These are phyloP conservation scores for Schrankia costaestrigalis DNA, from an alignment of 2,888 invertebrate species.

Conservation along the genomic window DNA sequence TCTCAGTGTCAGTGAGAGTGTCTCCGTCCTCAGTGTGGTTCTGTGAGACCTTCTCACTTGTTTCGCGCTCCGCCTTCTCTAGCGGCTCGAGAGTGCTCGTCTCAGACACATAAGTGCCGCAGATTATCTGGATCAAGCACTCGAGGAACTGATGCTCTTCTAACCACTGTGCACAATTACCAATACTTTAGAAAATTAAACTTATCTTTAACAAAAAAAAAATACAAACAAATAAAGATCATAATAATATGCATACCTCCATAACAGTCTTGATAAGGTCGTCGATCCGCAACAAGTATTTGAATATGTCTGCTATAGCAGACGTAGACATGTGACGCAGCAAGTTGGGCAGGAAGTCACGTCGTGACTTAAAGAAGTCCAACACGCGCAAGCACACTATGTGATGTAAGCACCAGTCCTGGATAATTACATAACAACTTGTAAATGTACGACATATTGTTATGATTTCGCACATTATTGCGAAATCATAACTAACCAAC, in stretches of 20 bases:
- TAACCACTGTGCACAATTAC: too few species aligned
- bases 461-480: too few species aligned
- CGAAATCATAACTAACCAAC: too few species aligned
- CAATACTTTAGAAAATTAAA: not conserved
- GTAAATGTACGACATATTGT: too few species aligned
- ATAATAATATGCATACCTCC: constrained; percentile 48
- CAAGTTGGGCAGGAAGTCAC: constrained; percentile 92
- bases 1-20: too few species aligned
- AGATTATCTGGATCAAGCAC: constrained; percentile 84
- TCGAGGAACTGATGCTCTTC: constrained; percentile 93
- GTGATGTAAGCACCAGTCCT: constrained; percentile 96
- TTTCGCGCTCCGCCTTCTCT: constrained; percentile 43
- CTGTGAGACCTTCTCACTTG: constrained; percentile 41
- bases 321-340: constrained; percentile 95
- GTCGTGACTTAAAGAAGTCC: constrained; percentile 93
- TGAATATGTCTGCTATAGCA: constrained; percentile 95
- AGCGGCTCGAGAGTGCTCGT: constrained; percentile 23
- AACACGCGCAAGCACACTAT: constrained; percentile 94
- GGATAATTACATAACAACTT: too few species aligned
- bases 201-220: not conserved
- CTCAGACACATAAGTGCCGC: constrained; percentile 64
- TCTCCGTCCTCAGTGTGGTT: constrained; percentile 31
- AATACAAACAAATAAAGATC: not conserved
- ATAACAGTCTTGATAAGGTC: constrained; percentile 66
- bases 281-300: constrained; percentile 89